These are phyloP conservation scores for Grapholita molesta DNA, from an alignment of 1,140 invertebrate species.

Conservation along the genomic window DNA sequence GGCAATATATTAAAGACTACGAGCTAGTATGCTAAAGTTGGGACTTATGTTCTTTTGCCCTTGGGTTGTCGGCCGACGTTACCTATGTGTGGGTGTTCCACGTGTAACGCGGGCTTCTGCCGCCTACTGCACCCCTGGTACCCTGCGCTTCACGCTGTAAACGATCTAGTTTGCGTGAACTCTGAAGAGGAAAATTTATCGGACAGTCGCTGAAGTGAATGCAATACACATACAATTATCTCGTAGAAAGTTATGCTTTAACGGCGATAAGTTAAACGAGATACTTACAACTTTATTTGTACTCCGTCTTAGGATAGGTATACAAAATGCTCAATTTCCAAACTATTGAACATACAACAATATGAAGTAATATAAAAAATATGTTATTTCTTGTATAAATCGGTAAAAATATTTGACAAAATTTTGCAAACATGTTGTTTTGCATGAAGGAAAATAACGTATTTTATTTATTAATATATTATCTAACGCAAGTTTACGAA, in stretches of 20 bases:
- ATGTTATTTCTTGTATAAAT: too few relatives aligned
- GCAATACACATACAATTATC: conserved; percentile 20
- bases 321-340: background rate
- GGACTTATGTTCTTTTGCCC: background rate
- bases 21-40: background rate
- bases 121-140: conserved; percentile 60
- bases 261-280: background rate
- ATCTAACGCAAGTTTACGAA: background rate
- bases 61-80: background rate
- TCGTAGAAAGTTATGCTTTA: conserved; percentile 5
- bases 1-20: too few relatives aligned
- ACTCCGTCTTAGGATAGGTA: background rate
- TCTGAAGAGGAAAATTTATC: conserved; percentile 57
- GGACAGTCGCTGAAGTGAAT: conserved; percentile 35
- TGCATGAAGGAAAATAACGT: too few relatives aligned
- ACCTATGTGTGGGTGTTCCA: conserved; percentile 57
- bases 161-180: conserved; percentile 70
- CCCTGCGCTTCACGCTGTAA: conserved; percentile 63
- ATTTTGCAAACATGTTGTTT: too few relatives aligned
- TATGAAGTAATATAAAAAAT: too few relatives aligned
- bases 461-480: too few relatives aligned
- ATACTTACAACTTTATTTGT: background rate
- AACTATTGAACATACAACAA: too few relatives aligned
- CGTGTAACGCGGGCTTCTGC: conserved; percentile 59
- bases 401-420: too few relatives aligned